Percentiles rank a stretch among this genome's conserved stretches.
Conservation (phyloP, 2,113 vertebrate genomes). For the Corythornis cristatus region DNA sequence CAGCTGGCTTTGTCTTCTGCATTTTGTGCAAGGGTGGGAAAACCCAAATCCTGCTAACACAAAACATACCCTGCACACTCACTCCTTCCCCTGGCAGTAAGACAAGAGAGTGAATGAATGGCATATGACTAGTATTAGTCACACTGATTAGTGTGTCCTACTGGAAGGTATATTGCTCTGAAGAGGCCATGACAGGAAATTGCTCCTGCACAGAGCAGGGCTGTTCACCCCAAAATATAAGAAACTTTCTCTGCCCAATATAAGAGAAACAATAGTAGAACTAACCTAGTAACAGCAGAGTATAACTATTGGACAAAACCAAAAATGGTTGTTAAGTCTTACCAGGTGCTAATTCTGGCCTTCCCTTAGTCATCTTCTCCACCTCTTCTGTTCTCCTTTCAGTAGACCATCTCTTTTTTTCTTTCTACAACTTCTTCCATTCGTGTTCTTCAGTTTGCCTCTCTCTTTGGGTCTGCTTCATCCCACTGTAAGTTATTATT, state of each 20-base stretch:
- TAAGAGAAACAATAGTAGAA: not conserved
- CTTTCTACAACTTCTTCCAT: not conserved
- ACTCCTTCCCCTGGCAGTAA: conserved; percentile 18
- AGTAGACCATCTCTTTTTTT: not conserved
- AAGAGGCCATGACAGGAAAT: not conserved
- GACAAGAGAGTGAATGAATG: not conserved
- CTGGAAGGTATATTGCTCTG: not conserved
- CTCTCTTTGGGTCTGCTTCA: not conserved
- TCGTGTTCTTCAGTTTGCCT: not conserved
- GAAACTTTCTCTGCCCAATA: not conserved
- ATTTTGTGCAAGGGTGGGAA: conserved; percentile 5
- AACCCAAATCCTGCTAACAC: not conserved
- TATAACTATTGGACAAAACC: not conserved
- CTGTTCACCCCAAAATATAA: not conserved
- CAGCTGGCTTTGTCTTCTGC: not conserved
- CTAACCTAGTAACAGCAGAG: not conserved
- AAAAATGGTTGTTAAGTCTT: not conserved
- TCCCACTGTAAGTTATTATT: not conserved
- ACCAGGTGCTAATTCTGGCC: not conserved
- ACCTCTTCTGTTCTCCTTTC: not conserved
- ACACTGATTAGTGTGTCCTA: not conserved
- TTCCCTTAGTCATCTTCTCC: not conserved
- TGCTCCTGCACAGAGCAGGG: not conserved
- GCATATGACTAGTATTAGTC: not conserved
- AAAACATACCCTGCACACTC: not conserved